Conservation (phyloP, 2,113 vertebrate genomes). For the Eleginops maclovinus region DNA sequence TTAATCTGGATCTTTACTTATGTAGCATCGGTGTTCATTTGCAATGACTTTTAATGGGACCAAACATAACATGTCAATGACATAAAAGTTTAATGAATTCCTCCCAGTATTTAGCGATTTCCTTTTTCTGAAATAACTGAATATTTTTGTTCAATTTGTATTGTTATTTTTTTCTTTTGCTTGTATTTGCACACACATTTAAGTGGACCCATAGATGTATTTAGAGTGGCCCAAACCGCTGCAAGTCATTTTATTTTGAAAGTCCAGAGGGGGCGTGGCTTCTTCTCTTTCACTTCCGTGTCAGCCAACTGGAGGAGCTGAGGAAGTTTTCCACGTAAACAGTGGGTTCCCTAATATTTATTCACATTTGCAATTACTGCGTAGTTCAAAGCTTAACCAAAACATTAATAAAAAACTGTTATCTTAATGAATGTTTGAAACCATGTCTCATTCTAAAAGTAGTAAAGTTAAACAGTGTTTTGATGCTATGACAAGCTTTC, state of each 20-base stretch:
- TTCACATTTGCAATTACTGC: not conserved
- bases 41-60: not conserved
- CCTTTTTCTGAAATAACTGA: slow-evolving; percentile 3
- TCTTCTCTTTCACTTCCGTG: slow-evolving; percentile 48
- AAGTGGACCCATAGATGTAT: too few species aligned
- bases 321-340: slow-evolving; percentile 39
- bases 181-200: not conserved
- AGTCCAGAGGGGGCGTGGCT: rapidly evolving
- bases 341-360: slow-evolving; percentile 18
- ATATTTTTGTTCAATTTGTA: not conserved
- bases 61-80: not conserved
- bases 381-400: rapidly evolving
- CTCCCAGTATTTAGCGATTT: not conserved
- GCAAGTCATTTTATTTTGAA: slow-evolving; percentile 56
- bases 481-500: not conserved
- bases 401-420: not conserved
- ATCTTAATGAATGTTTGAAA: not conserved
- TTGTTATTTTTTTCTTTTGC: not conserved
- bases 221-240: not conserved
- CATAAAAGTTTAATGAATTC: not conserved
- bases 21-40: not conserved
- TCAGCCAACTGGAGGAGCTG: not conserved
- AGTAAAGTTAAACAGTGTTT: not conserved
- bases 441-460: not conserved
- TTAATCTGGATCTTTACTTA: not conserved